A percentile compares a stretch with the other conserved stretches of the same genome.
Conservation (phyloP, 2,797 vertebrate species). For the Dendrocincla fuliginosa region DNA sequence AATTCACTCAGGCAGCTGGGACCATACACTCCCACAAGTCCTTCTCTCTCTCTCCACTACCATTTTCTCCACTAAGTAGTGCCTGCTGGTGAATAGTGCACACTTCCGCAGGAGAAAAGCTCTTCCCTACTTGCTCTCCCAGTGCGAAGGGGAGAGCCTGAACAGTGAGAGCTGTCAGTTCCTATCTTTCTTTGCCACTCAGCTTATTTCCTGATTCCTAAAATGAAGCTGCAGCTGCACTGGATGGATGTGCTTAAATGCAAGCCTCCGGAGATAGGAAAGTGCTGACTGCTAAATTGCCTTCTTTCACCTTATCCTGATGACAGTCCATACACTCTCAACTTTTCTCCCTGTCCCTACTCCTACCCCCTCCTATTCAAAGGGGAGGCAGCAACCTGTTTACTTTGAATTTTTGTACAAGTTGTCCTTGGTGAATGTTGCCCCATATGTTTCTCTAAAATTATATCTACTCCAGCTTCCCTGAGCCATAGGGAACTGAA, state of each 20-base stretch:
- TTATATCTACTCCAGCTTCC: neutral
- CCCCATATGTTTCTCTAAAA: neutral
- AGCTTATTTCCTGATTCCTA: conserved; percentile 67
- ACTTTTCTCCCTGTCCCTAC: neutral
- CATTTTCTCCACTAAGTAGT: neutral
- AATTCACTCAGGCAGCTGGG: conserved; percentile 26
- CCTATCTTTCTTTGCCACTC: conserved; percentile 65
- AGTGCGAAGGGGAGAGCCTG: conserved; percentile 12
- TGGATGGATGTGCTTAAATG: conserved; percentile 59
- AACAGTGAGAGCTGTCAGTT: conserved; percentile 52
- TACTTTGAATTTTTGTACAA: neutral
- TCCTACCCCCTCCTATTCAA: neutral
- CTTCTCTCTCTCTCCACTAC: neutral
- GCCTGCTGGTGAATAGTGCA: neutral
- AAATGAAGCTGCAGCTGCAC: conserved; percentile 67
- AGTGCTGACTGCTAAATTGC: conserved; percentile 63
- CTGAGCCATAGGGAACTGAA: neutral
- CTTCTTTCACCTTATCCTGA: conserved; percentile 43
- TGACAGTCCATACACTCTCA: neutral
- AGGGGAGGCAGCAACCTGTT: neutral
- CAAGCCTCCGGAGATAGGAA: conserved; percentile 56
- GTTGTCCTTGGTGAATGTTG: neutral
- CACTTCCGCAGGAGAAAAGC: conserved; percentile 32
- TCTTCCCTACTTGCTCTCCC: conserved; percentile 50
- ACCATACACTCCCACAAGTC: neutral